Evolutionary conservation across 2,888 invertebrate species (phyloP).

Genomic region (Cryptocephalus moraei): DNA sequence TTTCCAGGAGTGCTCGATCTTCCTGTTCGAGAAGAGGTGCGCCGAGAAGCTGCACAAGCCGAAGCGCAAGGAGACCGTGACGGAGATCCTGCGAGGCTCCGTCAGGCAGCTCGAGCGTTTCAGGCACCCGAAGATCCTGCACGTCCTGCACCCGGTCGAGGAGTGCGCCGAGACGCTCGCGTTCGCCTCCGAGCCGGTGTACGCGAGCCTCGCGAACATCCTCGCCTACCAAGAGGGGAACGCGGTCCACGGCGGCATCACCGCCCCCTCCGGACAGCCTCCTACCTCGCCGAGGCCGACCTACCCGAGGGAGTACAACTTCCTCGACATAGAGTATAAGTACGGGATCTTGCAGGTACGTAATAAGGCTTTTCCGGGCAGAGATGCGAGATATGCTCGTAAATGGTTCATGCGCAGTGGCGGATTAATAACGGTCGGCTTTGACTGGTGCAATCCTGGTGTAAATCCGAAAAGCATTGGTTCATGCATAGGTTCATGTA

Average conservation of each 20-base stretch:
- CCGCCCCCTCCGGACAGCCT: slow-evolving; percentile 38
- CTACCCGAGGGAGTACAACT: slow-evolving; percentile 70
- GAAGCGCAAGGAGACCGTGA: slow-evolving; percentile 82
- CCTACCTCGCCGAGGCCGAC: slow-evolving; percentile 43
- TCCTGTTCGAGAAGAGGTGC: slow-evolving; percentile 85
- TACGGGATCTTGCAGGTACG: slow-evolving; percentile 86
- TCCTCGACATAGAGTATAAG: slow-evolving; percentile 86
- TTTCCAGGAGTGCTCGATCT: slow-evolving; percentile 83
- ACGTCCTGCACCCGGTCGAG: slow-evolving; percentile 62
- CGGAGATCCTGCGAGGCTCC: slow-evolving; percentile 74
- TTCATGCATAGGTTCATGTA: too few species aligned
- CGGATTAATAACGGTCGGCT: too few species aligned
- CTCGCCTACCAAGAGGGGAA: slow-evolving; percentile 67
- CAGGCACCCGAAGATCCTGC: slow-evolving; percentile 72
- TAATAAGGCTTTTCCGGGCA: too few species aligned
- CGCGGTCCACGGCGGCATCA: slow-evolving; percentile 34
- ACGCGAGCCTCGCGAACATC: slow-evolving; percentile 82
- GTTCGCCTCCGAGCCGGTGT: slow-evolving; percentile 87
- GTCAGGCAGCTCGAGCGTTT: slow-evolving; percentile 71
- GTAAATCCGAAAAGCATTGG: too few species aligned
- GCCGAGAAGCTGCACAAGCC: slow-evolving; percentile 90
- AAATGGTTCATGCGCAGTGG: too few species aligned
- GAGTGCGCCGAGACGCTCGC: slow-evolving; percentile 82
- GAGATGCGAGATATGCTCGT: too few species aligned
- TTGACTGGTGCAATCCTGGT: too few species aligned